Evolutionary conservation across 2,113 vertebrate genomes (phyloP).

Genomic region (Xenotilapia longispinis): DNA sequence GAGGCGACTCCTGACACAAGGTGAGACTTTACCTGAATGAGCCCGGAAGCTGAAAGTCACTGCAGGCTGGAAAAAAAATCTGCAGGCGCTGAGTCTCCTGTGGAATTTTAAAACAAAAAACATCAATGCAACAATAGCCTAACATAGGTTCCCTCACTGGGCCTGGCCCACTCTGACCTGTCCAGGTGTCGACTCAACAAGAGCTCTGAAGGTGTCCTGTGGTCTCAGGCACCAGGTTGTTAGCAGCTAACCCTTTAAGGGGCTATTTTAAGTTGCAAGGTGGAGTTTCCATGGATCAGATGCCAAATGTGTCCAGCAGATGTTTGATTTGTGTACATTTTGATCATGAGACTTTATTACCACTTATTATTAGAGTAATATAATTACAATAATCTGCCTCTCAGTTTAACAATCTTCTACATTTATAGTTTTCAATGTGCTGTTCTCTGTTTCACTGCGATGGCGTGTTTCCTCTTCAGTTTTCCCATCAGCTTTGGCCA

Average conservation of each 20-base stretch:
- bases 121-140: background rate
- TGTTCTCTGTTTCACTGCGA: background rate
- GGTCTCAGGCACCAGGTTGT: background rate
- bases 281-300: background rate
- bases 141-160: too few species aligned
- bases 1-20: slow-evolving; percentile 50
- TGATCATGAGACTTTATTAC: background rate
- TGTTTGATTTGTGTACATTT: background rate
- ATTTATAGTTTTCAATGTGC: background rate
- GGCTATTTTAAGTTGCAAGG: background rate
- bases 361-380: background rate
- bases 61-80: background rate
- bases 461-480: background rate
- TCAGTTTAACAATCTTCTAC: background rate
- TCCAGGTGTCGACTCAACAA: background rate
- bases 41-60: background rate
- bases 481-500: background rate
- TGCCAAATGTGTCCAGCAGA: background rate
- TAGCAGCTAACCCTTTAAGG: background rate
- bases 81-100: background rate
- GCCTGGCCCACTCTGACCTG: background rate
- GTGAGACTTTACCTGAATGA: slow-evolving; percentile 3
- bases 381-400: background rate
- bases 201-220: background rate
- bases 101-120: background rate